A percentile compares a stretch with the other conserved stretches of the same genome.
Evolutionary conservation across 2,797 vertebrate species (phyloP).

Genomic region (Lagocephalus sceleratus): DNA sequence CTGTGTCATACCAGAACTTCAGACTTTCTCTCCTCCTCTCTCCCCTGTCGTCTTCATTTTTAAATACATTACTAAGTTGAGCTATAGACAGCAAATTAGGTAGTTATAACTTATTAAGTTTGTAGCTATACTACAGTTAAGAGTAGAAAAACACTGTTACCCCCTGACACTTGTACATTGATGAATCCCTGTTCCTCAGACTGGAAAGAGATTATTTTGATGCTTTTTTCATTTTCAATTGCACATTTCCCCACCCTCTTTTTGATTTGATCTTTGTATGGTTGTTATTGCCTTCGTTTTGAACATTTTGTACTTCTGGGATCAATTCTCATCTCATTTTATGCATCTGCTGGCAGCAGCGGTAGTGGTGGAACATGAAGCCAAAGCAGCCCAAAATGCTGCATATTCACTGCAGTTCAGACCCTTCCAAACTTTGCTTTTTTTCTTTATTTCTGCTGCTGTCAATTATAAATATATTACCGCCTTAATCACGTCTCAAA

Average conservation of each 20-base stretch:
- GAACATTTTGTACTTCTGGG: neutral
- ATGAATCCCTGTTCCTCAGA: no score
- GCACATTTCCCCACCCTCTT: neutral
- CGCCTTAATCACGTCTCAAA: neutral
- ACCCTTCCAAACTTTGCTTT: no score
- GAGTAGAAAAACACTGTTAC: neutral
- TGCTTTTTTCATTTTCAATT: neutral
- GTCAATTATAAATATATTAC: neutral
- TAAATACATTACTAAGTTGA: neutral
- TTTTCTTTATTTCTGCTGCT: neutral
- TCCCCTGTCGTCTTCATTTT: constrained; percentile 20
- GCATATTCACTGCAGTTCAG: no score
- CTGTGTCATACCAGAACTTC: constrained; percentile 54
- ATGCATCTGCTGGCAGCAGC: neutral
- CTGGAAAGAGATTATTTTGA: neutral
- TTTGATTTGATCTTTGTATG: neutral
- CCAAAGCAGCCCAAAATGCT: no score
- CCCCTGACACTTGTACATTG: neutral
- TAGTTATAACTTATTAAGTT: neutral
- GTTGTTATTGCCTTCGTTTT: neutral
- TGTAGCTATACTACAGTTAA: neutral
- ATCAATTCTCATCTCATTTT: neutral
- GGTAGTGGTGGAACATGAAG: no score
- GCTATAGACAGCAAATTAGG: neutral
- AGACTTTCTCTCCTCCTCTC: constrained; percentile 33